A percentile compares a stretch with the other conserved stretches of the same genome.
phyloP scores from a whole-genome alignment of 1,140 invertebrate species.

The Pseudomyrmex cubaensis region DNA sequence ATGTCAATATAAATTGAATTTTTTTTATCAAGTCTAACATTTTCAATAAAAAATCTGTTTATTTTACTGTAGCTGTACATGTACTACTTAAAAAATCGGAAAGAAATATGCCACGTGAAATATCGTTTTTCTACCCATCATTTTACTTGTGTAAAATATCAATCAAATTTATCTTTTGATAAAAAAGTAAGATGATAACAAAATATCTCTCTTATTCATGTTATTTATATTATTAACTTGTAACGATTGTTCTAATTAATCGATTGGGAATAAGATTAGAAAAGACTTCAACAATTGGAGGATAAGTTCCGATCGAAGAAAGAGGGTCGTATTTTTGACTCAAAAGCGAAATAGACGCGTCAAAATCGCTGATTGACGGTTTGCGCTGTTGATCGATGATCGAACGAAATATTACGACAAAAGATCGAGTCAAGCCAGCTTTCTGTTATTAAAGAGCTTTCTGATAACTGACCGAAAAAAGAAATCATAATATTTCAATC shows the following conservation, averaged over 20 bases:
- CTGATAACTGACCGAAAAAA: background rate
- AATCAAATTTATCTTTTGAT: too few relatives aligned
- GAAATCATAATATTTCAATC: constrained; percentile 33
- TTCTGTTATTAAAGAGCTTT: constrained; percentile 12
- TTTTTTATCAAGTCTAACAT: too few relatives aligned
- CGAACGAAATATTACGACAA: constrained; percentile 29
- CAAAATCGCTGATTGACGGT: constrained; percentile 4
- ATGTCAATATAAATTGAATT: too few relatives aligned
- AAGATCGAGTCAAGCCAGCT: constrained; percentile 11
- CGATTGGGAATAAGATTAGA: constrained; percentile 34
- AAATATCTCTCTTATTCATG: too few relatives aligned
- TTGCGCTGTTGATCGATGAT: constrained; percentile 28
- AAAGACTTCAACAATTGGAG: background rate
- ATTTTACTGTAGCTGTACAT: too few relatives aligned
- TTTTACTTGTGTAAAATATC: too few relatives aligned
- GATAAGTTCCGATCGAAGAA: constrained; percentile 14
- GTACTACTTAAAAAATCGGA: too few relatives aligned
- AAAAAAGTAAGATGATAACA: too few relatives aligned
- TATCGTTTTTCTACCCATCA: too few relatives aligned
- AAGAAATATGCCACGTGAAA: too few relatives aligned
- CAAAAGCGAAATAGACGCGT: constrained; percentile 15
- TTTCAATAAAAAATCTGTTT: too few relatives aligned
- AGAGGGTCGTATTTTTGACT: constrained; percentile 3
- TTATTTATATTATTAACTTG: constrained; percentile 23
- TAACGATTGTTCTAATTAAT: constrained; percentile 59